phyloP scores from a whole-genome alignment of 2,888 invertebrate genomes.

The Drosophila parthenogenetica region DNA sequence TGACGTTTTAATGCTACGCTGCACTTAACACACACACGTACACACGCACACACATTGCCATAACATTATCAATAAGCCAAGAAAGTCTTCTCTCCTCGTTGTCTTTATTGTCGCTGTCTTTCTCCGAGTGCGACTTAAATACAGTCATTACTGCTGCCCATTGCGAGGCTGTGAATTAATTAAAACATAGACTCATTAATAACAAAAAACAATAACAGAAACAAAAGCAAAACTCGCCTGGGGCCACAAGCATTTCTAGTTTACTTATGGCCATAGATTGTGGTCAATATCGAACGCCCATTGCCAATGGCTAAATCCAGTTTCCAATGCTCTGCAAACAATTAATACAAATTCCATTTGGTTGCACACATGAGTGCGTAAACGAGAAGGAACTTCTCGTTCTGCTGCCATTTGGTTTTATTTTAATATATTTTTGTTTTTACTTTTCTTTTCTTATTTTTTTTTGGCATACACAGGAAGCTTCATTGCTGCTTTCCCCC shows the following conservation, averaged over 20 bases:
- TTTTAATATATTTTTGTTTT: not conserved
- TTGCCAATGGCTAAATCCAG: constrained; percentile 5
- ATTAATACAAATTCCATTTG: constrained; percentile 7
- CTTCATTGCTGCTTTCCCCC: constrained; percentile 5
- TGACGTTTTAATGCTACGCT: constrained; percentile 73
- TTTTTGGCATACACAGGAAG: constrained; percentile 17
- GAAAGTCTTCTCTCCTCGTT: constrained; percentile 30
- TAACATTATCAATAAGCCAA: constrained; percentile 64
- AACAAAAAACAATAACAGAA: constrained; percentile 25
- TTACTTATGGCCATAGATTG: constrained; percentile 13
- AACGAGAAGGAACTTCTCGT: constrained; percentile 12
- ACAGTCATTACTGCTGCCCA: constrained; percentile 60
- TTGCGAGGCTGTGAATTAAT: constrained; percentile 67
- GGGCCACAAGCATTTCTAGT: constrained; percentile 22
- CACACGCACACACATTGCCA: constrained; percentile 7
- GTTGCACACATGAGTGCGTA: constrained; percentile 8
- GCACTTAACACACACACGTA: constrained; percentile 44
- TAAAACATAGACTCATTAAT: constrained; percentile 72
- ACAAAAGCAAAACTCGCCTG: constrained; percentile 12
- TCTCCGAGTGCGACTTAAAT: constrained; percentile 46
- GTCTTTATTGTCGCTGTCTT: not conserved
- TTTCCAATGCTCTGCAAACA: constrained; percentile 7
- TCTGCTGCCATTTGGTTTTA: constrained; percentile 24
- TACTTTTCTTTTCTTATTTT: not conserved
- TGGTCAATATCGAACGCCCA: constrained; percentile 30